A percentile compares a stretch with the other conserved stretches of the same genome.
These are phyloP conservation scores for Troides oblongomaculatus DNA, from an alignment of 2,888 invertebrate genomes.

Conservation along the genomic window DNA sequence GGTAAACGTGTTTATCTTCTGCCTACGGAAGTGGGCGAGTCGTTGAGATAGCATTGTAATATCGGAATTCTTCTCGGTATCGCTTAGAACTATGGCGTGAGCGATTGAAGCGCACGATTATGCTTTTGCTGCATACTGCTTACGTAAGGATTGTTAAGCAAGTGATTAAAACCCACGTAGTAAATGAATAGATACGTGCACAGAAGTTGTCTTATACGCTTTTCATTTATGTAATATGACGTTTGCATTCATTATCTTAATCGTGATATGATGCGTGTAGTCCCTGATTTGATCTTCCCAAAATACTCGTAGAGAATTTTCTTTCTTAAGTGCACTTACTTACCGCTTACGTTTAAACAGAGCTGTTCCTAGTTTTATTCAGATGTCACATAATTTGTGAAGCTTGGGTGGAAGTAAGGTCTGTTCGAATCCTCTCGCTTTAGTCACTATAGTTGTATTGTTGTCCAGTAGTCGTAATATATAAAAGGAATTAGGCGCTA, in stretches of 20 bases:
- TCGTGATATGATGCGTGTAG: neutral
- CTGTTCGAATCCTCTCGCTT: too few species aligned
- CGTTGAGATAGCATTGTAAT: constrained; percentile 42
- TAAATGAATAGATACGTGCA: constrained; percentile 26
- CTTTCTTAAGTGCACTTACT: too few species aligned
- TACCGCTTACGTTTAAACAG: too few species aligned
- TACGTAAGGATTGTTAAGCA: constrained; percentile 24
- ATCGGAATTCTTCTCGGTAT: constrained; percentile 38
- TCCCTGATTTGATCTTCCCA: neutral
- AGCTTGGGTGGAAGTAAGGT: too few species aligned
- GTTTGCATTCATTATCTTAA: neutral
- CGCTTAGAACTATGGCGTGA: constrained; percentile 35
- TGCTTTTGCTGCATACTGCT: constrained; percentile 16
- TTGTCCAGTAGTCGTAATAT: neutral
- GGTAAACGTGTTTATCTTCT: constrained; percentile 46
- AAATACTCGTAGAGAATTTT: neutral
- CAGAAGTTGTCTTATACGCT: constrained; percentile 16
- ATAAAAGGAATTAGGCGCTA: constrained; percentile 6
- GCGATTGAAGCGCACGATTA: constrained; percentile 35
- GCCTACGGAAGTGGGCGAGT: constrained; percentile 53
- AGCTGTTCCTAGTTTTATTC: too few species aligned
- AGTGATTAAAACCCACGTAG: constrained; percentile 30
- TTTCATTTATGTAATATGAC: neutral
- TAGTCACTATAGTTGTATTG: too few species aligned
- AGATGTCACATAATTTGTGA: too few species aligned